Evolutionary conservation across 1,140 invertebrate genomes (phyloP).

Genomic region (Arctopsyche grandis): DNA sequence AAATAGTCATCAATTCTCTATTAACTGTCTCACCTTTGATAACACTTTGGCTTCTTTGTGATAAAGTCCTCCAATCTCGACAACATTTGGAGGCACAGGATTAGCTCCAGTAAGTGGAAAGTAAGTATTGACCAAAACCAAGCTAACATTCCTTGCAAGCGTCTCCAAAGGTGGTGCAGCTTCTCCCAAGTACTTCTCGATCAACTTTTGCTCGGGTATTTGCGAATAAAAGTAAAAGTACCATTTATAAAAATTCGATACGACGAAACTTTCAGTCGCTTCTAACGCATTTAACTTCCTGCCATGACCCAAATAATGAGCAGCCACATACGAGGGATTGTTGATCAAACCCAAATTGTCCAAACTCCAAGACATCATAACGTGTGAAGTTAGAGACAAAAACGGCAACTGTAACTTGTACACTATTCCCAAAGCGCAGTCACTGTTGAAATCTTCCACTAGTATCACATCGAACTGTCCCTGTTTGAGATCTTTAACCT

Average conservation of each 20-base stretch:
- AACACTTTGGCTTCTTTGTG: constrained; percentile 34
- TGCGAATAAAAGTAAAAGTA: constrained; percentile 60
- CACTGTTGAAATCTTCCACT: constrained; percentile 75
- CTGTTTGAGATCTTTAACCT: constrained; percentile 62
- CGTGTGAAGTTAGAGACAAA: constrained; percentile 68
- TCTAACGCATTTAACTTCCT: constrained; percentile 68
- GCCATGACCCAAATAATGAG: constrained; percentile 66
- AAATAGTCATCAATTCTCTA: too few relatives aligned
- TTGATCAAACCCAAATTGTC: constrained; percentile 67
- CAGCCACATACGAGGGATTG: constrained; percentile 69
- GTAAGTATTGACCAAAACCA: constrained; percentile 70
- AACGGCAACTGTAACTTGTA: constrained; percentile 72
- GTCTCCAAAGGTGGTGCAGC: constrained; percentile 66
- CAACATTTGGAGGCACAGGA: constrained; percentile 66
- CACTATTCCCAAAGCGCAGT: constrained; percentile 73
- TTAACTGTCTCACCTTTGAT: neutral
- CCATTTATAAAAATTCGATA: constrained; percentile 59
- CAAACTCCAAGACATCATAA: constrained; percentile 70
- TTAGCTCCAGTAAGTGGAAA: constrained; percentile 65
- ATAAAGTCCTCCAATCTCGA: constrained; percentile 73
- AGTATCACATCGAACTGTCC: constrained; percentile 74
- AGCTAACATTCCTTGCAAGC: constrained; percentile 65
- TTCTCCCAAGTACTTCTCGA: constrained; percentile 68
- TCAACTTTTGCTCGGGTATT: constrained; percentile 59
- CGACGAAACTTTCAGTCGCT: constrained; percentile 60